phyloP scores from a whole-genome alignment of 2,888 invertebrate genomes.

The Crocallis elinguaria region DNA sequence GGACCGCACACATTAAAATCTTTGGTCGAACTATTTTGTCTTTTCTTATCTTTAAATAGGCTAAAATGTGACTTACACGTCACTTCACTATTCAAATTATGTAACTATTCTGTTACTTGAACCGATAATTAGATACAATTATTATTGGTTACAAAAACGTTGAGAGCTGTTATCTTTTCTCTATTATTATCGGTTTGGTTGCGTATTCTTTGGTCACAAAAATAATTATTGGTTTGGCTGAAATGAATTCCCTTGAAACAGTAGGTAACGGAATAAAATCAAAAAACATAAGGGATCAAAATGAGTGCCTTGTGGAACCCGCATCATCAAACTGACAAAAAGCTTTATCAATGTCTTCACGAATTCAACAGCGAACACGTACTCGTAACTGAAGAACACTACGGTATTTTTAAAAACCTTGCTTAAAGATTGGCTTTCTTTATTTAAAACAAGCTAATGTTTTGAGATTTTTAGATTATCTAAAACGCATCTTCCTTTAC shows the following conservation, averaged over 20 bases:
- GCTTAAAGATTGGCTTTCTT: background rate
- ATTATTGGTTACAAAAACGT: too few relatives aligned
- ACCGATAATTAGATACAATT: background rate
- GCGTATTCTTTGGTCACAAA: too few relatives aligned
- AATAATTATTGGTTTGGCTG: too few relatives aligned
- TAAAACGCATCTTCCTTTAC: constrained; percentile 14
- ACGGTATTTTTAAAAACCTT: too few relatives aligned
- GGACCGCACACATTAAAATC: background rate
- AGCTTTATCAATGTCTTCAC: background rate
- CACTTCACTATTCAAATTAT: constrained; percentile 17
- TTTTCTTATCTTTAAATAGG: constrained; percentile 29
- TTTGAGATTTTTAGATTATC: too few relatives aligned
- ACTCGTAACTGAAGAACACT: too few relatives aligned
- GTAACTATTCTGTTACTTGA: constrained; percentile 9
- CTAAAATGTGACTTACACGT: constrained; percentile 7
- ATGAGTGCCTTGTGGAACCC: constrained; percentile 6
- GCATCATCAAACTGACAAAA: background rate
- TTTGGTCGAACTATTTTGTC: constrained; percentile 23
- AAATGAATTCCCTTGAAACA: too few relatives aligned
- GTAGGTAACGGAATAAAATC: background rate
- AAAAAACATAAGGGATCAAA: background rate
- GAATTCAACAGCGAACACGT: background rate
- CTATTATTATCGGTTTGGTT: too few relatives aligned
- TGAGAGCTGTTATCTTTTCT: too few relatives aligned
- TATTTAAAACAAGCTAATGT: too few relatives aligned